Percentiles rank a stretch among this genome's conserved stretches.
These are phyloP conservation scores for Xerus rutilus DNA, from an alignment of 2,797 vertebrate species.

Conservation along the genomic window DNA sequence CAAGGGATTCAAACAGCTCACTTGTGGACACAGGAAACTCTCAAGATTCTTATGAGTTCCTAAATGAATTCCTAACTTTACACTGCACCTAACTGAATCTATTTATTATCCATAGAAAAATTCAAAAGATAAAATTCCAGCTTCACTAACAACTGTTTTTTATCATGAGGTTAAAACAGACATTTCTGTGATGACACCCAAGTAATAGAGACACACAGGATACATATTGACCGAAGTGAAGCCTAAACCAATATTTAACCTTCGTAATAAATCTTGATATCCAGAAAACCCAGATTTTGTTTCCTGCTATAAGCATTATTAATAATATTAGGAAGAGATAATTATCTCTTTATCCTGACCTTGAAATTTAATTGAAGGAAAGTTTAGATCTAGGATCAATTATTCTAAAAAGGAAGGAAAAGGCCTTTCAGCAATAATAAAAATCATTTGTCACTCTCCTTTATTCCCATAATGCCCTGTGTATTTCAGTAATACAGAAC, in stretches of 20 bases:
- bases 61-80: neutral
- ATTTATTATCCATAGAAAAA: neutral
- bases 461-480: neutral
- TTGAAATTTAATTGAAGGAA: slow-evolving; percentile 61
- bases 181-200: neutral
- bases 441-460: neutral
- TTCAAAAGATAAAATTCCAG: slow-evolving; percentile 14
- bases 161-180: slow-evolving; percentile 5
- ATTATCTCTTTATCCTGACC: slow-evolving; percentile 31
- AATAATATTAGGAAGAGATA: slow-evolving; percentile 30
- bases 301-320: slow-evolving; percentile 4
- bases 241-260: neutral
- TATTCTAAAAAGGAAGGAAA: slow-evolving; percentile 53
- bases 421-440: slow-evolving; percentile 42
- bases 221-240: slow-evolving; percentile 31
- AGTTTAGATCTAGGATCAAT: slow-evolving; percentile 60
- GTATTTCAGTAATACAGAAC: neutral
- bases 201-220: neutral
- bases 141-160: neutral
- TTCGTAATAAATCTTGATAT: slow-evolving; percentile 59
- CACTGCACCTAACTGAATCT: neutral
- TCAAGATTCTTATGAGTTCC: neutral
- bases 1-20: neutral
- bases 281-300: slow-evolving; percentile 47
- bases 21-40: neutral